phyloP scores from a whole-genome alignment of 1,140 invertebrate species.

The Drosophila quadrilineata region DNA sequence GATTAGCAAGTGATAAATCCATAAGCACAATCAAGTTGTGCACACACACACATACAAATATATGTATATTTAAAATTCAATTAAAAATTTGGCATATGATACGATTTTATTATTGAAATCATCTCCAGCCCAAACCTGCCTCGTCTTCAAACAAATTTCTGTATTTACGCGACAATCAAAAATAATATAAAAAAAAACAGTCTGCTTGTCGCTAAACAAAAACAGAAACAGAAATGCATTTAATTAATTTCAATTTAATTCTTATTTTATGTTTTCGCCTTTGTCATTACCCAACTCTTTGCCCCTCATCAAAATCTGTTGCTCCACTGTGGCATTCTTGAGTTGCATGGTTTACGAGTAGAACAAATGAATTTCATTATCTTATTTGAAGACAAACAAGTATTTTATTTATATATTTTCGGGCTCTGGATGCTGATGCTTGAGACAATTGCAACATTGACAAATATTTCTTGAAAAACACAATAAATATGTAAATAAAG shows the following conservation, averaged over 20 bases:
- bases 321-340: constrained; percentile 7
- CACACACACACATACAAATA: constrained; percentile 4
- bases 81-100: constrained; percentile 51
- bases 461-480: no score
- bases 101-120: constrained; percentile 47
- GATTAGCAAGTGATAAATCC: constrained; percentile 57
- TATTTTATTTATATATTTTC: constrained; percentile 31
- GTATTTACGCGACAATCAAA: constrained; percentile 4
- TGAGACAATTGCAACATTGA: constrained; percentile 1
- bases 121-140: constrained; percentile 19
- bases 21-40: constrained; percentile 41
- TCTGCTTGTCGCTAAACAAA: constrained; percentile 52
- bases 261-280: neutral
- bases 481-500: no score
- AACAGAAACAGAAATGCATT: constrained; percentile 56
- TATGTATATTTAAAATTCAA: constrained; percentile 26
- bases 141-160: constrained; percentile 24
- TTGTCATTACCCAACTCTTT: neutral
- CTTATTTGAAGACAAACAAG: constrained; percentile 53
- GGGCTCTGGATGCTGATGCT: no score
- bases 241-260: constrained; percentile 48
- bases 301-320: neutral
- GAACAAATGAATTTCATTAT: constrained; percentile 50
- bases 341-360: constrained; percentile 43
- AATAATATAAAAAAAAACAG: constrained; percentile 28